Percentiles rank a stretch among this genome's conserved stretches.
These are phyloP conservation scores for Acrossocheilus fasciatus DNA, from an alignment of 2,797 vertebrate species.

Conservation along the genomic window DNA sequence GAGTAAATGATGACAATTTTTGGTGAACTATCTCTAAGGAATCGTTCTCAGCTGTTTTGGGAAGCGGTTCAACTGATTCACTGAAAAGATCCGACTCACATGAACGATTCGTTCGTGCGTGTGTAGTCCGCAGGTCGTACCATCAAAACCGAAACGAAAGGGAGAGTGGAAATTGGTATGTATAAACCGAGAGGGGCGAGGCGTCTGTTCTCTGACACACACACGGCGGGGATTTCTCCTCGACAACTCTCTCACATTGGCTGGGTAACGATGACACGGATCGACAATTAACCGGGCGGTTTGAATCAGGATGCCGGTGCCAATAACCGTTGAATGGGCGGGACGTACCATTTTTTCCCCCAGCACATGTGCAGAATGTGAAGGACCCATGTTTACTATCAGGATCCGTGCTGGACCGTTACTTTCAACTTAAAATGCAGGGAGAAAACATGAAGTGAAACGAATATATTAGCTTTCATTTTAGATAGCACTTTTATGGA, in stretches of 20 bases:
- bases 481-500: background rate
- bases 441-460: background rate
- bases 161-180: constrained; percentile 2
- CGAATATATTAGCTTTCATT: background rate
- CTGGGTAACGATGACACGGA: constrained; percentile 49
- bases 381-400: constrained; percentile 7
- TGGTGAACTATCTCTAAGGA: background rate
- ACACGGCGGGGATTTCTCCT: constrained; percentile 53
- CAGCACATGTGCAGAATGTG: constrained; percentile 13
- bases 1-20: background rate
- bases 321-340: constrained; percentile 62
- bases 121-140: constrained; percentile 17
- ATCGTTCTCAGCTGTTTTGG: background rate
- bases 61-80: background rate
- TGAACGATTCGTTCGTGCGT: background rate
- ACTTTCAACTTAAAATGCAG: background rate
- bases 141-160: constrained; percentile 39
- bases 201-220: constrained; percentile 39
- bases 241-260: constrained; percentile 50
- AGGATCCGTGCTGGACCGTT: background rate
- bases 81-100: background rate
- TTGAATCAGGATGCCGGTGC: constrained; percentile 57
- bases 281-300: constrained; percentile 42
- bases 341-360: constrained; percentile 56
- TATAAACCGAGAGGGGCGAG: constrained; percentile 38